These are phyloP conservation scores for Malthinus flaveolus DNA, from an alignment of 2,888 invertebrate species.

Conservation along the genomic window DNA sequence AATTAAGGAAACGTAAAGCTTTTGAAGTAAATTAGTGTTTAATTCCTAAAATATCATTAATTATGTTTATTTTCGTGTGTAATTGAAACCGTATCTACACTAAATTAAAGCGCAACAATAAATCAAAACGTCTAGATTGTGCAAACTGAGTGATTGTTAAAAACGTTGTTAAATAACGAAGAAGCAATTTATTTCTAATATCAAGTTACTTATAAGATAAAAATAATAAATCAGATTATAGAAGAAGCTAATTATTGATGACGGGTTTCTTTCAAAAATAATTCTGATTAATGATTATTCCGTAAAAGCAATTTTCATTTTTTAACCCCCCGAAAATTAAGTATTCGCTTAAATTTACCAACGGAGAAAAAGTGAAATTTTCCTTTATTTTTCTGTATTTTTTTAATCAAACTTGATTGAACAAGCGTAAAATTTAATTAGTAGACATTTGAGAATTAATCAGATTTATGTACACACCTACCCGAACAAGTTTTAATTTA, in stretches of 20 bases:
- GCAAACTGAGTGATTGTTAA: slow-evolving; percentile 37
- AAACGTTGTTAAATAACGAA: slow-evolving; percentile 31
- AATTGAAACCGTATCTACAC: neutral
- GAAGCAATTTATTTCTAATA: slow-evolving; percentile 31
- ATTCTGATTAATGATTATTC: slow-evolving; percentile 21
- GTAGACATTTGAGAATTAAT: too few species aligned
- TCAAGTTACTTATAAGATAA: slow-evolving; percentile 26
- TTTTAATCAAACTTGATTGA: too few species aligned
- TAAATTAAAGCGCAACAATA: slow-evolving; percentile 24
- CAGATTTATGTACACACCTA: too few species aligned
- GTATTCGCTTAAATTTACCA: too few species aligned
- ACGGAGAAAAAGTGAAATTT: too few species aligned
- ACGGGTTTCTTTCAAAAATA: slow-evolving; percentile 22
- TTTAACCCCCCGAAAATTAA: too few species aligned
- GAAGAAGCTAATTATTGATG: slow-evolving; percentile 28
- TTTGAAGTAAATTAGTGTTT: too few species aligned
- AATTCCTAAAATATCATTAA: too few species aligned
- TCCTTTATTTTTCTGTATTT: too few species aligned
- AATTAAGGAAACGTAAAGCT: too few species aligned
- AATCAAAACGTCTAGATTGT: slow-evolving; percentile 34
- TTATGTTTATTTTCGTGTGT: neutral
- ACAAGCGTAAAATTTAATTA: too few species aligned
- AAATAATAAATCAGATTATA: slow-evolving; percentile 31
- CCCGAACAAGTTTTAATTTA: too few species aligned
- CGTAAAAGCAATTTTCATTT: neutral